Percentiles rank a stretch among this genome's conserved stretches.
phyloP scores from a whole-genome alignment of 2,113 vertebrate genomes.

The Pavo muticus region DNA sequence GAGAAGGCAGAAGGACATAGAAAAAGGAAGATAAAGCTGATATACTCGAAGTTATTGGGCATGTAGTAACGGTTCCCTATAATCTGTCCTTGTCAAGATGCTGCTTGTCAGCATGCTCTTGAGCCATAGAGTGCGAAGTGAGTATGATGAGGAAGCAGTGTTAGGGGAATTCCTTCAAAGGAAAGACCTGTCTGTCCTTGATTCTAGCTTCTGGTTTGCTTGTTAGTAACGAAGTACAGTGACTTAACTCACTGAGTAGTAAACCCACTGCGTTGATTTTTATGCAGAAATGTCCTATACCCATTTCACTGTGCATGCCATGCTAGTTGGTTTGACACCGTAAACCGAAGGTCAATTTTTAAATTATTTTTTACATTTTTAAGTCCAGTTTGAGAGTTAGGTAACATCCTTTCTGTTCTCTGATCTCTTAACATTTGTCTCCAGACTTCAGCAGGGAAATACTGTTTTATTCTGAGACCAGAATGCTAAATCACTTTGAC shows the following conservation, averaged over 20 bases:
- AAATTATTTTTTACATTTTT: background rate
- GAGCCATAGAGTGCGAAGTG: background rate
- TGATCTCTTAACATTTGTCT: background rate
- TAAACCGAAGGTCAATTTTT: background rate
- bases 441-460: background rate
- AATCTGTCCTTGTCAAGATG: background rate
- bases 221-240: background rate
- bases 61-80: background rate
- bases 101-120: background rate
- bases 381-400: background rate
- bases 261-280: background rate
- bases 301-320: background rate
- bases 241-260: background rate
- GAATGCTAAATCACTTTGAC: background rate
- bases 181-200: background rate
- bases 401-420: background rate
- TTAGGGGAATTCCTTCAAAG: background rate
- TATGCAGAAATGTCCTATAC: background rate
- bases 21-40: background rate
- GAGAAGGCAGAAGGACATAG: background rate
- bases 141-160: background rate
- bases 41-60: background rate
- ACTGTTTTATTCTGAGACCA: background rate
- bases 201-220: background rate
- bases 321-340: background rate